Percentiles rank a stretch among this genome's conserved stretches.
These are phyloP conservation scores for Pachydiplax longipennis DNA, from an alignment of 2,888 invertebrate species.

Conservation along the genomic window DNA sequence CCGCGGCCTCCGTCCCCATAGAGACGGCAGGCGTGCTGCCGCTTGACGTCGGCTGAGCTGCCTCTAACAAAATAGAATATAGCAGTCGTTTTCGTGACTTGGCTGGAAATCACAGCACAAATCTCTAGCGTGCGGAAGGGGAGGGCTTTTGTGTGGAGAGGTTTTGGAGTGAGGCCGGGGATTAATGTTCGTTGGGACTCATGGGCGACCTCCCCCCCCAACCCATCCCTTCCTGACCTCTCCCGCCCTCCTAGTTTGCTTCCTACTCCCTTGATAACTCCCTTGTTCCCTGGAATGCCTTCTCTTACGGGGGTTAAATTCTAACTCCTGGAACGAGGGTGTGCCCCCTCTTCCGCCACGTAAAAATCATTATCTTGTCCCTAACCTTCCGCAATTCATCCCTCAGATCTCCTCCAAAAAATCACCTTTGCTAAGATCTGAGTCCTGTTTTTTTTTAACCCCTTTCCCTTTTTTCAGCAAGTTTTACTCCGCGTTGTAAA, in stretches of 20 bases:
- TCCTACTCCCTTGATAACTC: background rate
- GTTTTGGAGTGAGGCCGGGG: background rate
- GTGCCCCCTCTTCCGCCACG: background rate
- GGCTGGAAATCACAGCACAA: constrained; percentile 3
- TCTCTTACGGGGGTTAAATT: background rate
- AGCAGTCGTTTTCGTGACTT: constrained; percentile 31
- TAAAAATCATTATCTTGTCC: background rate
- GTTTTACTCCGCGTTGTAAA: background rate
- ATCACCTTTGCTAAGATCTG: background rate
- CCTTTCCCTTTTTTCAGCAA: background rate
- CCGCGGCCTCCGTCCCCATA: background rate
- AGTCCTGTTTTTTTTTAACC: background rate
- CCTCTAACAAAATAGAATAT: constrained; percentile 1
- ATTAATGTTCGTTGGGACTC: background rate
- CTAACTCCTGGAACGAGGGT: background rate
- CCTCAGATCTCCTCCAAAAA: background rate
- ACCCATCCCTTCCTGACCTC: background rate
- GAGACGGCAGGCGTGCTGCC: background rate
- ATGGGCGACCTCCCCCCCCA: background rate
- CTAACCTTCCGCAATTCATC: background rate
- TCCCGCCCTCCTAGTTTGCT: background rate
- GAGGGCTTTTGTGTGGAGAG: background rate
- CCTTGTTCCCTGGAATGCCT: background rate
- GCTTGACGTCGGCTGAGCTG: background rate
- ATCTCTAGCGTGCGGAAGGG: background rate